Evolutionary conservation across 2,113 vertebrate genomes (phyloP).

Genomic region (Corythornis madagascariensis): DNA sequence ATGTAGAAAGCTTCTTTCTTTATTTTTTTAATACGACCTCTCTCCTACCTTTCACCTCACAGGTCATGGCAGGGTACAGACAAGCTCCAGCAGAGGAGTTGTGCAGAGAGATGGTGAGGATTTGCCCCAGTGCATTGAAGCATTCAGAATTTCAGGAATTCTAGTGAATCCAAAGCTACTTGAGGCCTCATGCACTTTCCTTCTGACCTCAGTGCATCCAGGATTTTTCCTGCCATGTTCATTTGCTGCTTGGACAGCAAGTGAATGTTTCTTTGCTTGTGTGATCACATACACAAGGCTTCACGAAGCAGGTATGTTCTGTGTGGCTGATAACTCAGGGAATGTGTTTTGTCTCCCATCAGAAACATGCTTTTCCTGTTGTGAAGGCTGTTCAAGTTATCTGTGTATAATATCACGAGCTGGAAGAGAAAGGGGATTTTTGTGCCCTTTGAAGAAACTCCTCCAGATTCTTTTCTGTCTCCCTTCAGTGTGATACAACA

Average conservation of each 20-base stretch:
- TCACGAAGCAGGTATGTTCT: neutral
- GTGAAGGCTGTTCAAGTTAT: neutral
- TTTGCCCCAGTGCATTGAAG: neutral
- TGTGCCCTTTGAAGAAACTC: slow-evolving; percentile 9
- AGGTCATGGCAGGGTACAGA: neutral
- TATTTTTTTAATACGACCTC: neutral
- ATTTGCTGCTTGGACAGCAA: neutral
- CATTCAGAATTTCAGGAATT: neutral
- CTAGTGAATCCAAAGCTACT: neutral
- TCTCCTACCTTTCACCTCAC: neutral
- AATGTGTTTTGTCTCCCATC: neutral
- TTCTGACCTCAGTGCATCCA: neutral
- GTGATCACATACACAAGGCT: neutral
- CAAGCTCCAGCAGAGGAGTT: neutral
- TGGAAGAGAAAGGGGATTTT: slow-evolving; percentile 1
- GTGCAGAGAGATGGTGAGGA: neutral
- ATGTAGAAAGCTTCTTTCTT: neutral
- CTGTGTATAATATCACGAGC: neutral
- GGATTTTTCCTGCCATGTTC: neutral
- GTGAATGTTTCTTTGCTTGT: neutral
- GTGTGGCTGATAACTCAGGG: neutral
- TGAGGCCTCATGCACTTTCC: fast-evolving
- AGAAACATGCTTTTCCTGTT: slow-evolving; percentile 34
- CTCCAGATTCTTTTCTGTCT: neutral
- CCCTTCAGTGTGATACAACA: neutral